Conservation (phyloP, 2,113 vertebrate genomes). For the Malurus melanocephalus region DNA sequence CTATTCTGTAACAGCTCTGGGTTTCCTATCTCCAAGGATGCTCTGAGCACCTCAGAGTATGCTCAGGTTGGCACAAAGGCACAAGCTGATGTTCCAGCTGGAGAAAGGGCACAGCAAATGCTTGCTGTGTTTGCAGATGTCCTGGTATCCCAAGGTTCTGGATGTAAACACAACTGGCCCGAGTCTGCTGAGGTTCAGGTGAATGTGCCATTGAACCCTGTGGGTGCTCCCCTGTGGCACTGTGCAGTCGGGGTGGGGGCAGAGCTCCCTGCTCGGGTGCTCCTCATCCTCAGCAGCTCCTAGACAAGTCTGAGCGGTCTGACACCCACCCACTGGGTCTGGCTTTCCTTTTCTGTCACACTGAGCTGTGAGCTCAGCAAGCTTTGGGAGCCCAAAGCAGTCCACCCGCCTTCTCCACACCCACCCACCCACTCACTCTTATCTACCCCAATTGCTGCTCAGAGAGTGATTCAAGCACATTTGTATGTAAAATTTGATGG, state of each 20-base stretch:
- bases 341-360: background rate
- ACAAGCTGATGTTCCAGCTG: background rate
- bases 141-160: background rate
- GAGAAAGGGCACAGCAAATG: background rate
- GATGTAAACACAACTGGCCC: background rate
- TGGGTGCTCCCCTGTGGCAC: no score
- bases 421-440: background rate
- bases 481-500: background rate
- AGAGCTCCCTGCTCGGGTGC: no score
- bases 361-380: background rate
- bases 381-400: background rate
- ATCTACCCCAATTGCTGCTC: accelerated
- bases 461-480: background rate
- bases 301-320: no score
- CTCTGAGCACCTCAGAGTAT: background rate
- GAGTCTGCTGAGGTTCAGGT: background rate
- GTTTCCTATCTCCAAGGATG: background rate
- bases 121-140: background rate
- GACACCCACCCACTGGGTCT: no score
- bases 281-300: no score
- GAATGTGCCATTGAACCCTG: accelerated
- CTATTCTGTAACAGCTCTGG: background rate
- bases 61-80: background rate
- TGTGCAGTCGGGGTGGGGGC: no score
- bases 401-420: background rate